phyloP scores from a whole-genome alignment of 1,140 invertebrate genomes.

The Plodia interpunctella region DNA sequence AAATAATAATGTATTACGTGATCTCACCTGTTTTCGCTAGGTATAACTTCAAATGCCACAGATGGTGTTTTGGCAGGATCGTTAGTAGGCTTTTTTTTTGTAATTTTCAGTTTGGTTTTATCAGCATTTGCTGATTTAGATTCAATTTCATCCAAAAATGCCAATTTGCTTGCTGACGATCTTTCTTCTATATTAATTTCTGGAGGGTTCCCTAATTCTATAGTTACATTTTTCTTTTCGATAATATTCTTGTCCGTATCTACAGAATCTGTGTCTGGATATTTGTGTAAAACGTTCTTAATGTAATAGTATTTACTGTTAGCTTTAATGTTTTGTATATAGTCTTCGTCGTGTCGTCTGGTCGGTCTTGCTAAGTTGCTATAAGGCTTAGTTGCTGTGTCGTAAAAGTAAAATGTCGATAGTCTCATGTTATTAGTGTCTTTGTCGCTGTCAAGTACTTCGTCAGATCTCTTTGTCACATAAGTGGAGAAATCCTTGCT shows the following conservation, averaged over 20 bases:
- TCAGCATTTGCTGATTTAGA: conserved; percentile 29
- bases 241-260: conserved; percentile 39
- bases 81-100: conserved; percentile 37
- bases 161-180: conserved; percentile 47
- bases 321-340: conserved; percentile 21
- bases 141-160: conserved; percentile 37
- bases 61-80: conserved; percentile 61
- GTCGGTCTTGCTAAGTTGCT: conserved; percentile 51
- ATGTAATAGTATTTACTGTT: conserved; percentile 76
- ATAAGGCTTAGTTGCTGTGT: conserved; percentile 62
- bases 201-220: conserved; percentile 47
- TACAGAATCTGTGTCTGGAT: conserved; percentile 50
- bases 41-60: conserved; percentile 74
- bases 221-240: conserved; percentile 36
- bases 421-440: conserved; percentile 41
- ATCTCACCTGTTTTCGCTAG: conserved; percentile 76
- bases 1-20: too few relatives aligned
- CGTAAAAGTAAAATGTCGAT: conserved; percentile 62
- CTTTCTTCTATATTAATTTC: conserved; percentile 54
- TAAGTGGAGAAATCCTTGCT: conserved; percentile 62
- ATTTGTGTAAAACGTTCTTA: conserved; percentile 76
- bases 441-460: conserved; percentile 21
- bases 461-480: conserved; percentile 30
- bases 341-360: conserved; percentile 51
- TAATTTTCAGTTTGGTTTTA: conserved; percentile 23